These are phyloP conservation scores for Monochamus saltuarius DNA, from an alignment of 1,140 invertebrate genomes.

Conservation along the genomic window DNA sequence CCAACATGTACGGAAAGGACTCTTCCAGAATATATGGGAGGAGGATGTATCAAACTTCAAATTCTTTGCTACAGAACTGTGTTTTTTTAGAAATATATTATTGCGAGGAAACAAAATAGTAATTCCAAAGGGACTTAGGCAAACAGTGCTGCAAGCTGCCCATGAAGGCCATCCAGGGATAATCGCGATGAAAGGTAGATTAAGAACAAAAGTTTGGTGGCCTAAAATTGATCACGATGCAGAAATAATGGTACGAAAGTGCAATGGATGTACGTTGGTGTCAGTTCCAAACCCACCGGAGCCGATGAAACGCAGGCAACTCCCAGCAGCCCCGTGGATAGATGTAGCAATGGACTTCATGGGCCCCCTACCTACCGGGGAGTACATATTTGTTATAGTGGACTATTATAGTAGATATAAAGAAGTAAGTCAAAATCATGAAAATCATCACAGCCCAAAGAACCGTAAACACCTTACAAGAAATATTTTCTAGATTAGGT, in stretches of 20 bases:
- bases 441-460: background rate
- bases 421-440: constrained; percentile 21
- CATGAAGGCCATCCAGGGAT: constrained; percentile 58
- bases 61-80: too few species aligned
- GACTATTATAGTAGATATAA: constrained; percentile 27
- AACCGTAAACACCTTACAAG: background rate
- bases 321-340: constrained; percentile 45
- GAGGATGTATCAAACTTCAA: too few species aligned
- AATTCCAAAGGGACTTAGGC: constrained; percentile 31
- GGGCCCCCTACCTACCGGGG: constrained; percentile 39
- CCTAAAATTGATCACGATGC: constrained; percentile 54
- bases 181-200: constrained; percentile 57
- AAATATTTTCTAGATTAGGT: too few species aligned
- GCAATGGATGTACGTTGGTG: constrained; percentile 51
- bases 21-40: too few species aligned
- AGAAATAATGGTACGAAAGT: constrained; percentile 51
- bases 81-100: background rate
- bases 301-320: constrained; percentile 40
- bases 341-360: constrained; percentile 47
- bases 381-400: constrained; percentile 40
- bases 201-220: constrained; percentile 58
- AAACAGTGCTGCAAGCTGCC: constrained; percentile 41
- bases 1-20: too few species aligned
- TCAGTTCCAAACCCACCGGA: constrained; percentile 28
- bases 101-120: constrained; percentile 17